These are phyloP conservation scores for Dicaeum eximium DNA, from an alignment of 2,113 vertebrate species.

Conservation along the genomic window DNA sequence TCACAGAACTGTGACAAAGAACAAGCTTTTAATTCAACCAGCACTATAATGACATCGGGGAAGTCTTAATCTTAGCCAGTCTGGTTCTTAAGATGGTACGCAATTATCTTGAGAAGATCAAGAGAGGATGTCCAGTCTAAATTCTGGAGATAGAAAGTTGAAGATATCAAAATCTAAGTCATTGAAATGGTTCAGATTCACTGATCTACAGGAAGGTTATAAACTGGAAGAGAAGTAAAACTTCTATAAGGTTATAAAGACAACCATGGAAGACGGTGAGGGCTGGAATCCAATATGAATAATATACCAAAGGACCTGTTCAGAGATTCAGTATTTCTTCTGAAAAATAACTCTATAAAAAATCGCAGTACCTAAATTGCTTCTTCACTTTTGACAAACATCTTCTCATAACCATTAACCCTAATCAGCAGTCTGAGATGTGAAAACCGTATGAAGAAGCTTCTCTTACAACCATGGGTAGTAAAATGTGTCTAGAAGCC, in stretches of 20 bases:
- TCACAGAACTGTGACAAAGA: neutral
- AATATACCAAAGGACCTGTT: neutral
- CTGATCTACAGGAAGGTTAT: neutral
- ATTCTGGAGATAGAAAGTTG: neutral
- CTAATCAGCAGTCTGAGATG: neutral
- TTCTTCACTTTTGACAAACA: neutral
- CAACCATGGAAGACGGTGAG: neutral
- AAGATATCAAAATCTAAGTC: neutral
- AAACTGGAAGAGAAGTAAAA: neutral
- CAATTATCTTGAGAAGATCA: neutral
- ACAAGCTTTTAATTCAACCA: neutral
- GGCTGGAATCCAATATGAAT: neutral
- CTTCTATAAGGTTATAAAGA: neutral
- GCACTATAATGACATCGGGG: neutral
- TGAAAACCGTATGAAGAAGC: neutral
- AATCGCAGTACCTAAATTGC: neutral
- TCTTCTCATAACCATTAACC: neutral
- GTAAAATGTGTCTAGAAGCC: neutral
- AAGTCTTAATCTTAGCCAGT: neutral
- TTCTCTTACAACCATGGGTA: neutral
- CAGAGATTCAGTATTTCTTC: neutral
- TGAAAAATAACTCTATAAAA: neutral
- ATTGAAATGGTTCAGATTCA: neutral
- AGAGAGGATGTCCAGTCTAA: neutral
- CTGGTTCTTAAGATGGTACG: neutral